Evolutionary conservation across 2,113 vertebrate genomes (phyloP), one percentile per base, ranked within the genome.

Genomic region (Artemisiospiza belli): DNA sequence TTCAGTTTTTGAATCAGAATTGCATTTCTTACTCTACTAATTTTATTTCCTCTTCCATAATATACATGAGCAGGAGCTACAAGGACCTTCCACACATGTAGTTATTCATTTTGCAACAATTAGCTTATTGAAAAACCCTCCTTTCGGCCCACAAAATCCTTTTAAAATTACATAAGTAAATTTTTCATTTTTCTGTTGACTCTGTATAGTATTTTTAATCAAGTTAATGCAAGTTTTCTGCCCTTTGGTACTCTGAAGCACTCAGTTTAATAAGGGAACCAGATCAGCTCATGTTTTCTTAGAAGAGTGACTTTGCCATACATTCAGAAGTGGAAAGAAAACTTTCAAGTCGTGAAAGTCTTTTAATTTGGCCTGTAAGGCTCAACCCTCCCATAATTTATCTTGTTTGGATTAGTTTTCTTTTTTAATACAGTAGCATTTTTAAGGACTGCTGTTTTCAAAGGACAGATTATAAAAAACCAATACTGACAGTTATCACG

Each of bases 221-320:
- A 94, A 81, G 90, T 93, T 87, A 96, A 96, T 93, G 85, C 8
- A 92, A 90, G 68, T 87, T 89, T 96, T 88, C 68, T 95, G 76
- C 75, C 83, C 83, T 90, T 81, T 54, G 41, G 81, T 83, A 72
- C 44, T 72, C 37, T 30, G 31, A 89, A 79, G 49, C 68, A 94
- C 68, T 93, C 79, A 54, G 35, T 78, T 95, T 94, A 95, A 94
- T 88, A 86, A 52, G 23, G 4, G 23, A 96, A 64, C 11, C 75
- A 52, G 52, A 72, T 77, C 57, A 86, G 31, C 24, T 78, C 44
- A 69, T 20, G 14, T 46, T 79, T 89, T 88, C 83, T 81, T 43
- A 21, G n/a, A 89, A 55, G 31, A 70, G 16, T 73, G 81, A 35
- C 24, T 88, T 63, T 74, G 14, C 10, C 28, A 24, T 51, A 44